Evolutionary conservation across 2,797 vertebrate genomes (phyloP).

Genomic region (Micropoecilia bifurca): DNA sequence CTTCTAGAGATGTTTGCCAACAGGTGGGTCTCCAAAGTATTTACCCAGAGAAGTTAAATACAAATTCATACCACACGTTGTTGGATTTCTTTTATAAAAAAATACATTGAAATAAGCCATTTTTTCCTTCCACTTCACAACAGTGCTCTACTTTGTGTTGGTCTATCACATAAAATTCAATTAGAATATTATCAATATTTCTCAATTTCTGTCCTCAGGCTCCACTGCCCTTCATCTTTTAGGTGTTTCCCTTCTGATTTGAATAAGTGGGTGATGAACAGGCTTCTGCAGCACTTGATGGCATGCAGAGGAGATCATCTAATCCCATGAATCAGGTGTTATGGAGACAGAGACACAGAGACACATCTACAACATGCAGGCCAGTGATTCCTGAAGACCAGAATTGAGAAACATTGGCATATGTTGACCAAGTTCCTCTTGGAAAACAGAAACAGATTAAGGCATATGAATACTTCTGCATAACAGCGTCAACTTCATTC

Average conservation of each 20-base stretch:
- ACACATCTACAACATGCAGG: too few relatives aligned
- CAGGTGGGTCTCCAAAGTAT: background rate
- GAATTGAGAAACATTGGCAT: too few relatives aligned
- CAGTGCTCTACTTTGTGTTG: background rate
- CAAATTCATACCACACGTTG: background rate
- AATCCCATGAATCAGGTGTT: too few relatives aligned
- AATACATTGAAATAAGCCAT: background rate
- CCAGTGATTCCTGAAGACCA: too few relatives aligned
- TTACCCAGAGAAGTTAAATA: background rate
- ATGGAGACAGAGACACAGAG: too few relatives aligned
- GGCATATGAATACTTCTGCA: background rate
- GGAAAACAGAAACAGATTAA: background rate
- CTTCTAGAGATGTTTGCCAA: background rate
- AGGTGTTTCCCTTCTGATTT: too few relatives aligned
- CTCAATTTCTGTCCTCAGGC: too few relatives aligned
- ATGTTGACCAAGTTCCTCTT: background rate
- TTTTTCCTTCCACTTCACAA: background rate
- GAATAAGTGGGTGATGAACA: too few relatives aligned
- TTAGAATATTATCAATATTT: background rate
- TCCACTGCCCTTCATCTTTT: too few relatives aligned
- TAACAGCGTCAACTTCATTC: conserved; percentile 9
- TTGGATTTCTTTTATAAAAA: background rate
- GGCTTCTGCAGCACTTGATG: too few relatives aligned
- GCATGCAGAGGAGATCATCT: too few relatives aligned
- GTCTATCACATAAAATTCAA: background rate